A percentile compares a stretch with the other conserved stretches of the same genome.
Conservation (phyloP, 2,113 vertebrate genomes). For the Periophthalmodon schlosseri region DNA sequence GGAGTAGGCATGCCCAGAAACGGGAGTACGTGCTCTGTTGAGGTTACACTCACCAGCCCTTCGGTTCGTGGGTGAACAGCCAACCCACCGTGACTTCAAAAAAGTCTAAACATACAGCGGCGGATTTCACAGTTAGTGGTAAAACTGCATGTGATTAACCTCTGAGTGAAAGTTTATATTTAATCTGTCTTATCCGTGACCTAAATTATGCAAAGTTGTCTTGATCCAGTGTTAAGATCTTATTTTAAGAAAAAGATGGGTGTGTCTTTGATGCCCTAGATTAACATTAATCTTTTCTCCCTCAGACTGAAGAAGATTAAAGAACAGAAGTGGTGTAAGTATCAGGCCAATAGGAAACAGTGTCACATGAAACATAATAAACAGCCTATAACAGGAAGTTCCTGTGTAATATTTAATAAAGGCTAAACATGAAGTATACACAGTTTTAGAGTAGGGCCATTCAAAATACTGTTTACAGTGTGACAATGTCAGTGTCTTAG, state of each 20-base stretch:
- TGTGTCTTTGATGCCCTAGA: conserved; percentile 71
- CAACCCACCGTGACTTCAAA: not conserved
- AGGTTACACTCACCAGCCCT: not conserved
- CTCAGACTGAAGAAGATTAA: conserved; percentile 59
- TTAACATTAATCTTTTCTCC: conserved; percentile 66
- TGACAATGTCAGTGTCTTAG: conserved; percentile 8
- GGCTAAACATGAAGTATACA: not conserved
- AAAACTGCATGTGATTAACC: not conserved
- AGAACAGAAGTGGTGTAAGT: conserved; percentile 54
- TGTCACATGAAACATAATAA: conserved; percentile 12
- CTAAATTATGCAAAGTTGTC: conserved; percentile 66
- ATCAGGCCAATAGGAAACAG: conserved; percentile 43
- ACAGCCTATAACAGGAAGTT: not conserved
- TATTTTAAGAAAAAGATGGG: conserved; percentile 68
- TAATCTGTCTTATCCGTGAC: conserved; percentile 53
- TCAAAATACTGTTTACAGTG: conserved; percentile 14
- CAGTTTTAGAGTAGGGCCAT: not conserved
- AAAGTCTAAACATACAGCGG: not conserved
- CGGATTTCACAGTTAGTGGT: not conserved
- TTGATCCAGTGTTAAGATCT: conserved; percentile 77
- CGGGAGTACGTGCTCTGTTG: not conserved
- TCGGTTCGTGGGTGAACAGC: not conserved
- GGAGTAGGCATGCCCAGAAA: not conserved
- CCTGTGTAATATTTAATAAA: conserved; percentile 15
- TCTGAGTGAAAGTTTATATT: conserved; percentile 36